Evolutionary conservation across 2,113 vertebrate genomes (phyloP).

Genomic region (Chunga burmeisteri): DNA sequence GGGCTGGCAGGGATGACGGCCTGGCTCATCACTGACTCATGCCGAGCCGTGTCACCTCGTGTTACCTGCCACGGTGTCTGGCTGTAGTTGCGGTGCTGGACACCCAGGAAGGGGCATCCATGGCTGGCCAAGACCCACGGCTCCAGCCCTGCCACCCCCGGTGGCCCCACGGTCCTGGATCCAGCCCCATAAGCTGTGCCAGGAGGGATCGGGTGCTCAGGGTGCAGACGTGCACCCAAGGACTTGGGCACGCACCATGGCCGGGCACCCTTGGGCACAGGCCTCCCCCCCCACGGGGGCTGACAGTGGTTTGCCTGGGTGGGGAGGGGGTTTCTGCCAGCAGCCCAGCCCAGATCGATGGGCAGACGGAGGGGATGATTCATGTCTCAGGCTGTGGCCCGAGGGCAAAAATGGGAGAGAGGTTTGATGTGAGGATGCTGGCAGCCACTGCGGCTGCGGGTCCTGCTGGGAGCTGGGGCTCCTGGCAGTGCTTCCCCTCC

Average conservation of each 20-base stretch:
- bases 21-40: neutral
- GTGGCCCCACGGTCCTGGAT: neutral
- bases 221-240: neutral
- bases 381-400: slow-evolving; percentile 36
- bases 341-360: neutral
- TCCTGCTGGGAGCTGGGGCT: neutral
- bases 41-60: accelerated
- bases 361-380: neutral
- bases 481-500: neutral
- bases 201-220: neutral
- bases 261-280: accelerated
- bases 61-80: neutral
- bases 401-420: neutral
- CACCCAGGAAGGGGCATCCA: accelerated
- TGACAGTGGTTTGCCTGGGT: neutral
- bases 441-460: neutral
- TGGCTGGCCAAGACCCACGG: accelerated
- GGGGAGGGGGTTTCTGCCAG: neutral
- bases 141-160: neutral
- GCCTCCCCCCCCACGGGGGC: accelerated
- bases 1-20: accelerated
- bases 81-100: neutral
- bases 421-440: slow-evolving; percentile 39
- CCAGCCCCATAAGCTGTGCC: neutral
- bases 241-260: accelerated